Conservation (phyloP, 1,140 invertebrate genomes). For the Bursaphelenchus mucronatus region DNA sequence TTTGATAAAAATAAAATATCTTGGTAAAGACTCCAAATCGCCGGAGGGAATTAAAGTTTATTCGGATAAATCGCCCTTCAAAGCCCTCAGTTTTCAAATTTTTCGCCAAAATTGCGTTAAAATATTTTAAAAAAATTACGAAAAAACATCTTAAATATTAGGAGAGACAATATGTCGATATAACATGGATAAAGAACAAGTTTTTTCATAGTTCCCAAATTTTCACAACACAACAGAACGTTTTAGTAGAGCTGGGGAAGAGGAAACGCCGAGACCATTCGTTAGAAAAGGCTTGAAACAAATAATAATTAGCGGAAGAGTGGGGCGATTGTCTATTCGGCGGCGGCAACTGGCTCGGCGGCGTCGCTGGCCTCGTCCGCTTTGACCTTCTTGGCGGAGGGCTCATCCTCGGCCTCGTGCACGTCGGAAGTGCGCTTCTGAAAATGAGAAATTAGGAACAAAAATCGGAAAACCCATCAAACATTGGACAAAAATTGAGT, state of each 20-base stretch:
- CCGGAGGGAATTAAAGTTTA: not conserved
- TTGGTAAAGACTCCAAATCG: not conserved
- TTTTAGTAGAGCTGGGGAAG: not conserved
- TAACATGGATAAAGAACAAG: not conserved
- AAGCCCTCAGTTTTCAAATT: not conserved
- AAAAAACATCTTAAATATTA: not conserved
- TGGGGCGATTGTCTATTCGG: not conserved
- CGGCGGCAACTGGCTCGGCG: not conserved
- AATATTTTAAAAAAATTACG: not conserved
- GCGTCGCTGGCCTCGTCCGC: not conserved
- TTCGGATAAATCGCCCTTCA: not conserved
- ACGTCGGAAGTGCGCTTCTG: not conserved
- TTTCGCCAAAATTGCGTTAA: not conserved
- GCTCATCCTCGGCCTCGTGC: not conserved
- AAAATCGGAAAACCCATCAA: no score
- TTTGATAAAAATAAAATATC: not conserved
- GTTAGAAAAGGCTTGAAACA: not conserved
- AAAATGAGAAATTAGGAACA: no score
- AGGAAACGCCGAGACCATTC: not conserved
- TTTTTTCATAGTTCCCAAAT: not conserved
- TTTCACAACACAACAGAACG: not conserved
- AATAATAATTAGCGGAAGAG: constrained; percentile 1
- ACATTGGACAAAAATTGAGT: no score
- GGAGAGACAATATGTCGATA: not conserved
- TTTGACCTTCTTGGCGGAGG: constrained; percentile 7